A percentile compares a stretch with the other conserved stretches of the same genome.
Conservation (phyloP, 2,888 invertebrate species). For the Cosmia trapezina region DNA sequence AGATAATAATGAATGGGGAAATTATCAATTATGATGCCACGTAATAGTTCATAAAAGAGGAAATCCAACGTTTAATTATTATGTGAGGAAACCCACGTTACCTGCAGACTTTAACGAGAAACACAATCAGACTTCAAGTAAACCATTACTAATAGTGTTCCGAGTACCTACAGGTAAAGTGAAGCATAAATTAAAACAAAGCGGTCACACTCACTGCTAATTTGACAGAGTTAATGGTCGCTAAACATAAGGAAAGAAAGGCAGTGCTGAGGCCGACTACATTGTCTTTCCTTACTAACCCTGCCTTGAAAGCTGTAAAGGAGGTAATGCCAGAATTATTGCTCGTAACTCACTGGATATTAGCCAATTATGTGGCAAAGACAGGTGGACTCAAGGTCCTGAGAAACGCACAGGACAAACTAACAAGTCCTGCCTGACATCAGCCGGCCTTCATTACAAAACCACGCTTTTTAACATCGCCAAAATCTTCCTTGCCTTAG, state of each 20-base stretch:
- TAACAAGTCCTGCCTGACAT: constrained; percentile 74
- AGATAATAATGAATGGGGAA: constrained; percentile 6
- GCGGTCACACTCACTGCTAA: constrained; percentile 33
- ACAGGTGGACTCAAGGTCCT: constrained; percentile 69
- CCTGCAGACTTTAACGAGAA: constrained; percentile 20
- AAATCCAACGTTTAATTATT: constrained; percentile 11
- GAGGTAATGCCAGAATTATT: constrained; percentile 40
- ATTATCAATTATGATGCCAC: constrained; percentile 2
- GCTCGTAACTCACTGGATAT: constrained; percentile 54
- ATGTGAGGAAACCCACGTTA: constrained; percentile 19
- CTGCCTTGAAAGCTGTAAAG: constrained; percentile 47
- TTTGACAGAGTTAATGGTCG: constrained; percentile 35
- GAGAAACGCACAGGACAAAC: constrained; percentile 63
- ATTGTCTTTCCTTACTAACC: constrained; percentile 39
- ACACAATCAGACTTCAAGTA: constrained; percentile 23
- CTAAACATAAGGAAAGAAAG: constrained; percentile 42
- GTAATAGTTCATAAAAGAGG: constrained; percentile 7
- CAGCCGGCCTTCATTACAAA: constrained; percentile 59
- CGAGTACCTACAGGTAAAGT: constrained; percentile 33
- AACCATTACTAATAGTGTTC: constrained; percentile 42
- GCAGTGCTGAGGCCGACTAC: constrained; percentile 30
- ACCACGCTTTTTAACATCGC: constrained; percentile 14
- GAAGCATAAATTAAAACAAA: constrained; percentile 40
- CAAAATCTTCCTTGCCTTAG: constrained; percentile 1
- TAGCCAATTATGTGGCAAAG: constrained; percentile 61